Evolutionary conservation across 2,797 vertebrate genomes (phyloP), one percentile per base, ranked within the genome.

Genomic region (Mus minutoides): DNA sequence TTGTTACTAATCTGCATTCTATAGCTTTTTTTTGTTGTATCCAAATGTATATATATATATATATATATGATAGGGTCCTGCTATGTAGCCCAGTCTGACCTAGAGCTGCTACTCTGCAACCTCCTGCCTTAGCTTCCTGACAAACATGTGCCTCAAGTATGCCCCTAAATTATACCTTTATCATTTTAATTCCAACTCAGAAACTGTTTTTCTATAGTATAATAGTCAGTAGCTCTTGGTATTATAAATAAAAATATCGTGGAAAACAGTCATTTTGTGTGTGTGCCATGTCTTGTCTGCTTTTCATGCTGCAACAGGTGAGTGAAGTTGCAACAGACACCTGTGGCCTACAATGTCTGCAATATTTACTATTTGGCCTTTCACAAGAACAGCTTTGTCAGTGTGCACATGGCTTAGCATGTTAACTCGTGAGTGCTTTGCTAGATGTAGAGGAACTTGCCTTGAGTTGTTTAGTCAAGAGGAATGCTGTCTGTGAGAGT

Each of bases 231-330:
- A 26, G 13, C 64, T n/a, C 84, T 91, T 83, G 46, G 92, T 90
- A 94, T 78, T 94, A 4, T 91, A 94, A 90, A 71, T 96, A 95
- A 95, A 87, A 31, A 82, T 92, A 58, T 86, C 85, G 24, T 78
- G 37, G 67, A 88, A 79, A 26, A 67, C 31, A 92, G 26, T 67
- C 19, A 67, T 90, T 80, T 79, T 6, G 17, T 89, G 79, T 86
- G 34, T n/a, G 21, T 80, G 64, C 71, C 34, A 2, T 82, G 24
- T 91, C 24, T 91, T 91, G 79, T 46, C 79, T 92, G 6, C 56
- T 92, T 86, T 94, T 96, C 54, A 26, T 34, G 26, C 31, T 77
- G 6, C 19, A 83, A 56, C 26, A 76, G 4, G 73, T 67, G 79
- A 21, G 67, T 37, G 22, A 85, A 90, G 26, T 78, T 95, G 21